These are phyloP conservation scores for Phainopepla nitens DNA, from an alignment of 2,113 vertebrate species.

Conservation along the genomic window DNA sequence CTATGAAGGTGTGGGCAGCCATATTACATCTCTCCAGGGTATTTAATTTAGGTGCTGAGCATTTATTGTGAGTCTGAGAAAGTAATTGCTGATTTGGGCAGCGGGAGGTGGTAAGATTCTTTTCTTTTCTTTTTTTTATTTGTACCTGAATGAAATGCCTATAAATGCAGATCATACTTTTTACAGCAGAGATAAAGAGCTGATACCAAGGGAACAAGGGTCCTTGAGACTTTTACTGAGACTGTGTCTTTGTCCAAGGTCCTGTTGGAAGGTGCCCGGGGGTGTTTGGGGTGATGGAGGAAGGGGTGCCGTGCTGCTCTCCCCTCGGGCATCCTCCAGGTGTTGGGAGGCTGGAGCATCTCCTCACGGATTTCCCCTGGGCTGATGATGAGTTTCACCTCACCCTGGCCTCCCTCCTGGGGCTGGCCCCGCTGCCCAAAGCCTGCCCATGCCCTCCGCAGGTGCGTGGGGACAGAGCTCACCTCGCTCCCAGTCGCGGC, in stretches of 20 bases:
- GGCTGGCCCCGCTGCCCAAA: neutral
- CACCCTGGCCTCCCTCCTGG: neutral
- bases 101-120: neutral
- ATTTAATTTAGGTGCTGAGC: slow-evolving; percentile 61
- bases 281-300: neutral
- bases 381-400: neutral
- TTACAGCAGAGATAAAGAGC: neutral
- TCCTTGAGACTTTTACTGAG: neutral
- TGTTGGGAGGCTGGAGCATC: fast-evolving
- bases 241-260: neutral
- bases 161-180: neutral
- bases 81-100: slow-evolving; percentile 35
- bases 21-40: slow-evolving; percentile 30
- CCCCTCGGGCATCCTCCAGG: neutral
- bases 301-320: fast-evolving
- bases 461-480: neutral
- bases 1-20: slow-evolving; percentile 38
- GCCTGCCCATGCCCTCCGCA: fast-evolving
- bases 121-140: neutral
- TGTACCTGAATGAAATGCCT: neutral
- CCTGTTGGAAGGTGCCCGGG: fast-evolving
- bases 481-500: neutral
- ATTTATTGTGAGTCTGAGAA: slow-evolving; percentile 38
- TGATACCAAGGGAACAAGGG: neutral
- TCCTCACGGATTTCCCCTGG: neutral